A percentile compares a stretch with the other conserved stretches of the same genome.
Evolutionary conservation across 2,797 vertebrate species (phyloP).

Genomic region (Macropus fuliginosus): DNA sequence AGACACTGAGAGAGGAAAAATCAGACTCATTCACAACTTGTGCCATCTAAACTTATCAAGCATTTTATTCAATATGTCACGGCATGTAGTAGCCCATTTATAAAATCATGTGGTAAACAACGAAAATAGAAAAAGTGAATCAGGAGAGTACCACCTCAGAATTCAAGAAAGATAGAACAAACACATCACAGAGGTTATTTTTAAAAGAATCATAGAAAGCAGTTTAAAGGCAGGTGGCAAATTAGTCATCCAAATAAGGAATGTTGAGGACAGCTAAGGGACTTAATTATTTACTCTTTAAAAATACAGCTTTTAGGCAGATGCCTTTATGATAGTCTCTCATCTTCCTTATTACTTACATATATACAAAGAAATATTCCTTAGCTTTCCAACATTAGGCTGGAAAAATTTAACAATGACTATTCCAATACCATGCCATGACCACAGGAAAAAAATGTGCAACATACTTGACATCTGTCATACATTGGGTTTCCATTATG

Average conservation of each 20-base stretch:
- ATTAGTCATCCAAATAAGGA: neutral
- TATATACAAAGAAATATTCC: neutral
- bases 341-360: neutral
- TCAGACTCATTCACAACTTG: conserved; percentile 48
- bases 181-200: conserved; percentile 10
- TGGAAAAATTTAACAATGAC: neutral
- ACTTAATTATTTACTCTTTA: conserved; percentile 21
- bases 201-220: conserved; percentile 20
- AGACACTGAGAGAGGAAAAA: conserved; percentile 57
- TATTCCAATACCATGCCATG: neutral
- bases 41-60: conserved; percentile 14
- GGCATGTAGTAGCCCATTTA: conserved; percentile 2
- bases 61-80: conserved; percentile 62
- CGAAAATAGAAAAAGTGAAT: neutral
- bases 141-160: neutral
- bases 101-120: neutral
- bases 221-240: conserved; percentile 41
- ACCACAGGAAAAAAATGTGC: neutral
- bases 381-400: neutral
- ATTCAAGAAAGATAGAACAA: neutral
- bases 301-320: conserved; percentile 1
- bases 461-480: neutral
- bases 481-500: neutral
- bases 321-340: neutral
- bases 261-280: conserved; percentile 47